Evolutionary conservation across 2,888 invertebrate species (phyloP).

Genomic region (Caenorhabditis sp.): DNA sequence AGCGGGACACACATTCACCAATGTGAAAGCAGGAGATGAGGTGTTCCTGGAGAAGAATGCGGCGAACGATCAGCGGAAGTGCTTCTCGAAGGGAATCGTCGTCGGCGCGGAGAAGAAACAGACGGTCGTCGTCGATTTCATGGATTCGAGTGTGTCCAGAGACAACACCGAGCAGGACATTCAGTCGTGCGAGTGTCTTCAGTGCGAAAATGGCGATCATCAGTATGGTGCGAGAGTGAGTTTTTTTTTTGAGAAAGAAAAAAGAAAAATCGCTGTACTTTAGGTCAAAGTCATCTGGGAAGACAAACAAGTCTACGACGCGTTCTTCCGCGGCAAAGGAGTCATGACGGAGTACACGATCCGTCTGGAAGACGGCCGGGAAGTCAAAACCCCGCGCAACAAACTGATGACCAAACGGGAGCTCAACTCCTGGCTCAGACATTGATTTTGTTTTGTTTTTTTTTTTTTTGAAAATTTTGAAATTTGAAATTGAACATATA

Average conservation of each 20-base stretch:
- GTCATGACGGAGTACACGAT: slow-evolving; percentile 29
- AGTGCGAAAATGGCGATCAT: slow-evolving; percentile 60
- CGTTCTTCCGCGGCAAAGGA: slow-evolving; percentile 71
- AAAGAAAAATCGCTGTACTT: slow-evolving; percentile 3
- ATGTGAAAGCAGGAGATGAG: slow-evolving; percentile 25
- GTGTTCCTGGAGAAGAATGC: slow-evolving; percentile 43
- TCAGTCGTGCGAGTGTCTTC: slow-evolving; percentile 62
- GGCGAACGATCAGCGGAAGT: neutral
- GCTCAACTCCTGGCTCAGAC: slow-evolving; percentile 8
- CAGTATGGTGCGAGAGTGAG: slow-evolving; percentile 61
- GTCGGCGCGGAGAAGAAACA: slow-evolving; percentile 16
- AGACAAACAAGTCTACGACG: slow-evolving; percentile 70
- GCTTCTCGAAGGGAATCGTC: slow-evolving; percentile 13
- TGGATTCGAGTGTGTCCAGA: slow-evolving; percentile 86
- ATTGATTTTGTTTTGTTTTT: too few relatives aligned
- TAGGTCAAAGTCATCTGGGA: slow-evolving; percentile 74
- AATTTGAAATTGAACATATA: too few relatives aligned
- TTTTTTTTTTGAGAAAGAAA: neutral
- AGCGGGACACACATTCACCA: neutral
- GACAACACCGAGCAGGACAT: slow-evolving; percentile 85
- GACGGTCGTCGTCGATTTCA: slow-evolving; percentile 85
- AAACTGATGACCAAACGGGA: slow-evolving; percentile 42
- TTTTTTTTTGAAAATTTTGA: too few relatives aligned
- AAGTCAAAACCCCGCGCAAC: slow-evolving; percentile 27
- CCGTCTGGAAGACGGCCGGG: slow-evolving; percentile 25